Percentiles rank a stretch among this genome's conserved stretches.
Conservation (phyloP, 2,113 vertebrate species). For the Psittacula cyanocephala region DNA sequence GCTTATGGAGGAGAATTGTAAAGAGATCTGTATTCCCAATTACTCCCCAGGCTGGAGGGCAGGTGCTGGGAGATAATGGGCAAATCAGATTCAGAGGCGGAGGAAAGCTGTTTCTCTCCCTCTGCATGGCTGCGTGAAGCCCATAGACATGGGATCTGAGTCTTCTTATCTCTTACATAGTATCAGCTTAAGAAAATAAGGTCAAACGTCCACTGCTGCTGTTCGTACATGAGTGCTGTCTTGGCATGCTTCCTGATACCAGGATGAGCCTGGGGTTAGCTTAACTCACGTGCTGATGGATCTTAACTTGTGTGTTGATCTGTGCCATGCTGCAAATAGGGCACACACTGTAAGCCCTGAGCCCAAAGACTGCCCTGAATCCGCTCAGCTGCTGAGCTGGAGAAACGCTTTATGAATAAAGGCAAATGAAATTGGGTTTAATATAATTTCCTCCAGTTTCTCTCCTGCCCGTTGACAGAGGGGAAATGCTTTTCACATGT, state of each 20-base stretch:
- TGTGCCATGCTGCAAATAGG: background rate
- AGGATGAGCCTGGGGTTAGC: background rate
- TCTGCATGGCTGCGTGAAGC: background rate
- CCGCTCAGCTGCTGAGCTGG: background rate
- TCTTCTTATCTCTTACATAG: background rate
- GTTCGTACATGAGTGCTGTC: background rate
- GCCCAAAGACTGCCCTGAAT: background rate
- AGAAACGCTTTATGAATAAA: background rate
- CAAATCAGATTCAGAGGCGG: constrained; percentile 15
- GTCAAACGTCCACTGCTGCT: background rate
- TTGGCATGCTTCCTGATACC: background rate
- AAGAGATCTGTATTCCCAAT: constrained; percentile 33
- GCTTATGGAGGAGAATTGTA: constrained; percentile 53
- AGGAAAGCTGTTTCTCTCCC: constrained; percentile 1
- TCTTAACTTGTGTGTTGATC: background rate
- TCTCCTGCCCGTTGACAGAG: background rate
- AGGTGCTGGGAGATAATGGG: constrained; percentile 45
- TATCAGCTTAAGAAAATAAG: background rate
- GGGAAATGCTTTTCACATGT: constrained; percentile 51
- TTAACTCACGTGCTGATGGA: background rate
- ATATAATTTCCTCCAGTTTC: background rate
- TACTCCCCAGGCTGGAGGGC: background rate
- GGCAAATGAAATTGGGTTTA: background rate
- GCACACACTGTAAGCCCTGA: background rate
- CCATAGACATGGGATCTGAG: background rate